phyloP scores from a whole-genome alignment of 2,888 invertebrate species.

The Stomorhina lunata region DNA sequence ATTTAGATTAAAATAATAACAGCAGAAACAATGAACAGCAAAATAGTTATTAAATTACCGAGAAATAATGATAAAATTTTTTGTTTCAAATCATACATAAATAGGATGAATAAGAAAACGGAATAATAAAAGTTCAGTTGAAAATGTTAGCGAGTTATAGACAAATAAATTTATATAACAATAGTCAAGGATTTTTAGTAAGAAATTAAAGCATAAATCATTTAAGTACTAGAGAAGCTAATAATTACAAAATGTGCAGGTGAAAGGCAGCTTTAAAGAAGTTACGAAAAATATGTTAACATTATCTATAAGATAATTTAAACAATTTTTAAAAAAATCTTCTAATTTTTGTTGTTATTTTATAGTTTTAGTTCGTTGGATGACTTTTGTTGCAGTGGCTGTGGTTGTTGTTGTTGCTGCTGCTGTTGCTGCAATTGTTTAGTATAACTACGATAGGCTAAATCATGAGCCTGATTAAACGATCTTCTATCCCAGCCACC shows the following conservation, averaged over 20 bases:
- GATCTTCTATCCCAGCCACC: conserved; percentile 88
- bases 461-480: conserved; percentile 82
- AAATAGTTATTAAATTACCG: conserved; percentile 42
- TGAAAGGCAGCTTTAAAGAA: conserved; percentile 35
- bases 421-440: conserved; percentile 76
- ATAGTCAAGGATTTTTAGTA: background rate
- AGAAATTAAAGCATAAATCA: background rate
- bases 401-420: conserved; percentile 67
- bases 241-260: conserved; percentile 57
- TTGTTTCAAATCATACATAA: background rate
- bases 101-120: background rate
- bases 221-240: background rate
- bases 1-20: conserved; percentile 3
- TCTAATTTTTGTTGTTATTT: conserved; percentile 9
- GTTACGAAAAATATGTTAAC: conserved; percentile 50
- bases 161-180: conserved; percentile 14
- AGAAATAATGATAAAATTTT: no score
- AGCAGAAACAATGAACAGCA: conserved; percentile 22
- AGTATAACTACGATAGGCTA: conserved; percentile 86
- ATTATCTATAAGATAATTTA: conserved; percentile 76
- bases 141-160: background rate
- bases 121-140: background rate
- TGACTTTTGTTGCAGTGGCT: conserved; percentile 62
- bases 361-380: conserved; percentile 49
- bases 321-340: conserved; percentile 67